Percentiles rank a stretch among this genome's conserved stretches.
These are phyloP conservation scores for Elephantulus edwardii DNA, from an alignment of 2,113 vertebrate species.

Conservation along the genomic window DNA sequence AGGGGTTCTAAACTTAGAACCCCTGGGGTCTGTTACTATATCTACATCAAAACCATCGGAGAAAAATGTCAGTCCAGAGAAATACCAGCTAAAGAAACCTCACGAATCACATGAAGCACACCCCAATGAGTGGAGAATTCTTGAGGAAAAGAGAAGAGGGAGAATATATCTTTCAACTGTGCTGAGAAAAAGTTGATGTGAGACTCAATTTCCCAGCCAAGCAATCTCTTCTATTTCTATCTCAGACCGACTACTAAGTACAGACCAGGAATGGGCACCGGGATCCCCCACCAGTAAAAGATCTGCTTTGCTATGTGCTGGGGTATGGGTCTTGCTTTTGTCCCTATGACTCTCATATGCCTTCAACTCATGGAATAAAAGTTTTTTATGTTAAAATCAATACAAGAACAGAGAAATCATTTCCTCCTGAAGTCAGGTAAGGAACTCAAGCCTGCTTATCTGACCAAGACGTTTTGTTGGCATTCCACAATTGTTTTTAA, in stretches of 20 bases:
- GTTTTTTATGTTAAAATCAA: constrained; percentile 21
- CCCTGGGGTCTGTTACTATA: background rate
- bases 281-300: background rate
- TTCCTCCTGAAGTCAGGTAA: background rate
- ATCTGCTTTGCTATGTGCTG: background rate
- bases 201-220: background rate
- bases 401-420: constrained; percentile 22
- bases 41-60: constrained; percentile 59
- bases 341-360: background rate
- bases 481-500: background rate
- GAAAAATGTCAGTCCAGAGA: constrained; percentile 47
- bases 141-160: background rate
- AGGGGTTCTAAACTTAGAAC: constrained; percentile 50
- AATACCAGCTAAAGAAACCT: constrained; percentile 20
- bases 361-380: constrained; percentile 21
- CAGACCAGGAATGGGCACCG: background rate
- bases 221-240: background rate
- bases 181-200: background rate
- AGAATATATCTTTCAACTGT: background rate
- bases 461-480: background rate
- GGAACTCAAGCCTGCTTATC: background rate
- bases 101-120: constrained; percentile 53
- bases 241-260: background rate
- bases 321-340: background rate
- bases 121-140: background rate